Evolutionary conservation across 2,888 invertebrate species (phyloP).

Genomic region (Timema cristinae): DNA sequence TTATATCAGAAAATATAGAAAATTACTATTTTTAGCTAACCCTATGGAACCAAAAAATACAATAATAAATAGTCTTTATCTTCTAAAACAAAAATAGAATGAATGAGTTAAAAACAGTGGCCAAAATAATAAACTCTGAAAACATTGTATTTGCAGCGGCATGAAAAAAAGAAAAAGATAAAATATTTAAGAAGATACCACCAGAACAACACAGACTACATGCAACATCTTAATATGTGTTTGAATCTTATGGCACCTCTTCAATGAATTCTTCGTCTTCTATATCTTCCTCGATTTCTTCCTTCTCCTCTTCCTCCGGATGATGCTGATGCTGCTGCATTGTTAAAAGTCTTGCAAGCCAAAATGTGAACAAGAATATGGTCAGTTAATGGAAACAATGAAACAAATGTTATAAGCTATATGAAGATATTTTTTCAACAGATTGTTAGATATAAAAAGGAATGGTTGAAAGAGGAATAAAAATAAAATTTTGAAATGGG

Average conservation of each 20-base stretch:
- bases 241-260: conserved; percentile 44
- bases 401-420: not conserved
- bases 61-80: too few relatives aligned
- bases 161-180: conserved; percentile 17
- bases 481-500: too few relatives aligned
- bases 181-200: conserved; percentile 29
- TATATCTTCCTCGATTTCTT: conserved; percentile 49
- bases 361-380: not conserved
- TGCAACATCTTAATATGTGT: too few relatives aligned
- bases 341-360: conserved; percentile 18
- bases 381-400: conserved; percentile 2
- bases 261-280: conserved; percentile 53
- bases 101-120: not conserved
- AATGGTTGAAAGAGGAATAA: too few relatives aligned
- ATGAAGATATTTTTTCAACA: not conserved
- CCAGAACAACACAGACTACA: not conserved
- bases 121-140: conserved; percentile 6
- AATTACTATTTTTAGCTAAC: too few relatives aligned
- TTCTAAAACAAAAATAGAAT: conserved; percentile 13
- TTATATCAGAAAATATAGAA: too few relatives aligned
- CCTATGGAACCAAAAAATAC: too few relatives aligned
- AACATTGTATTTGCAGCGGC: conserved; percentile 2
- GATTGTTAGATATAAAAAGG: too few relatives aligned
- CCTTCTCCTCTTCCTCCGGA: conserved; percentile 29
- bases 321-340: conserved; percentile 19